These are phyloP conservation scores for Paramuricea clavata DNA, from an alignment of 92 coral and sea anemone species.

Conservation along the genomic window DNA sequence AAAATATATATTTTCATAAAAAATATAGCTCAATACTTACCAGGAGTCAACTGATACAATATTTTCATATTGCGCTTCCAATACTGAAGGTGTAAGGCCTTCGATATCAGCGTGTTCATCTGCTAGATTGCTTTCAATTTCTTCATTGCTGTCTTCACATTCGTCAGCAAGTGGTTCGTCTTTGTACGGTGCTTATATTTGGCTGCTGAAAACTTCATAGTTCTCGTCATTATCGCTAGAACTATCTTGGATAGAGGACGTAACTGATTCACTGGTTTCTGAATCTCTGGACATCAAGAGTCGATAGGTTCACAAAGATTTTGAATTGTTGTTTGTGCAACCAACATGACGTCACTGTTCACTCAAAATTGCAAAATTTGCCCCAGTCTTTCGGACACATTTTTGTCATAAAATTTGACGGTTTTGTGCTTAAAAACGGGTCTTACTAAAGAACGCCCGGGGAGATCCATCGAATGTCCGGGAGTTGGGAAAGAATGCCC, in stretches of 20 bases:
- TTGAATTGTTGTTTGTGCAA: background rate
- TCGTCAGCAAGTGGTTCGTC: constrained; percentile 53
- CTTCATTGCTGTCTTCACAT: background rate
- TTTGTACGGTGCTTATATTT: constrained; percentile 8
- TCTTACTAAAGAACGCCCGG: too few species aligned
- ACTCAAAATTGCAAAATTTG: background rate
- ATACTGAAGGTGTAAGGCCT: constrained; percentile 47
- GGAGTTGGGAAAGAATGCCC: too few species aligned
- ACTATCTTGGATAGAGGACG: background rate
- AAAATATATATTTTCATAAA: background rate
- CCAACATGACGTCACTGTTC: constrained; percentile 39
- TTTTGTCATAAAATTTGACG: background rate
- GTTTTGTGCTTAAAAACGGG: constrained; percentile 1
- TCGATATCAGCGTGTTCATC: constrained; percentile 31
- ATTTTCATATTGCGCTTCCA: constrained; percentile 47
- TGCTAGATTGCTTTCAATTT: background rate
- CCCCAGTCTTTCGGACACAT: constrained; percentile 27
- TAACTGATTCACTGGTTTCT: constrained; percentile 17
- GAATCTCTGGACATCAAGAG: constrained; percentile 51
- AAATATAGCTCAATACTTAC: background rate
- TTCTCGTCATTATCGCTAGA: constrained; percentile 11
- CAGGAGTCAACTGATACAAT: constrained; percentile 24
- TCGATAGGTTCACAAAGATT: too few species aligned
- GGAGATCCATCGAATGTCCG: too few species aligned
- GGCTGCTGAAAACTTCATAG: constrained; percentile 9